These are phyloP conservation scores for Sciurus niger DNA, from an alignment of 2,113 vertebrate genomes.

Conservation along the genomic window DNA sequence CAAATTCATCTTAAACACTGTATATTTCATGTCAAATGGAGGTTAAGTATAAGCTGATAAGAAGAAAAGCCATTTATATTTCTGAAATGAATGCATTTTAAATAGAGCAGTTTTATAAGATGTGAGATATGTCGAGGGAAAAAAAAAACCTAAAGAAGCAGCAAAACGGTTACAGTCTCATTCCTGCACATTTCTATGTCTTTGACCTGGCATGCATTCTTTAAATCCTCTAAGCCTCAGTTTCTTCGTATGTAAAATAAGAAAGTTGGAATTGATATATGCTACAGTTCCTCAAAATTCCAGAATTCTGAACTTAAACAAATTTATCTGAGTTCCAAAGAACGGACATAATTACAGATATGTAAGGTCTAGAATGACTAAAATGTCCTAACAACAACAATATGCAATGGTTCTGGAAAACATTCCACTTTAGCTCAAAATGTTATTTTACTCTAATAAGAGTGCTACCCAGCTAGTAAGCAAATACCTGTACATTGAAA, in stretches of 20 bases:
- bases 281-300: neutral
- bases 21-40: conserved; percentile 12
- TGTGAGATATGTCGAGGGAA: neutral
- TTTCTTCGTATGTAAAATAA: conserved; percentile 40
- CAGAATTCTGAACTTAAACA: conserved; percentile 49
- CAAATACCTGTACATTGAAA: conserved; percentile 83
- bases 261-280: neutral
- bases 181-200: neutral
- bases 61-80: conserved; percentile 15
- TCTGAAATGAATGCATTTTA: conserved; percentile 30
- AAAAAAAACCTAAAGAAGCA: neutral
- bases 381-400: conserved; percentile 31
- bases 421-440: conserved; percentile 74
- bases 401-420: conserved; percentile 55
- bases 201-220: neutral
- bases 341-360: conserved; percentile 61
- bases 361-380: conserved; percentile 21
- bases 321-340: conserved; percentile 60
- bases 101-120: neutral
- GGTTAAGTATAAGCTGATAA: conserved; percentile 15
- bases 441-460: conserved; percentile 74
- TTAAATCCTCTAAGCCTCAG: neutral
- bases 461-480: conserved; percentile 71
- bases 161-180: conserved; percentile 26
- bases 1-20: neutral